Evolutionary conservation across 2,797 vertebrate species (phyloP), one percentile per base, ranked within the genome.

Genomic region (Coregonus suidteri): DNA sequence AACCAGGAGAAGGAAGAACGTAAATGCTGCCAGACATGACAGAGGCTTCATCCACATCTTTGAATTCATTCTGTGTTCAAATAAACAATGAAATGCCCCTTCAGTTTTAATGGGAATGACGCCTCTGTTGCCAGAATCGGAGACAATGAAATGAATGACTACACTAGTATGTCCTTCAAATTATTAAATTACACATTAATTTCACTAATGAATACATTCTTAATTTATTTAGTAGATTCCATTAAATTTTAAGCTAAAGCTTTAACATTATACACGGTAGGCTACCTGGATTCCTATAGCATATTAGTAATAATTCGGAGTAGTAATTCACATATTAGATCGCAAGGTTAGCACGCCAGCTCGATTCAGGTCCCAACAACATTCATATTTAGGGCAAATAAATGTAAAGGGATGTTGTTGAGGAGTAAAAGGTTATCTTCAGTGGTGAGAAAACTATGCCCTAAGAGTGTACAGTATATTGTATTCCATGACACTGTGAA

Each of bases 401-500:
- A 0, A 41, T 47, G 15, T 71, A n/a, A 25, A 30, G 9, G 25
- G 35, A n/a, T 25, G 25, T 18, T 37, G 37, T 35, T 69, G 25
- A 18, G 14, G 6, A 53, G 70, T 52, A 6, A 7, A 53, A 51
- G 13, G 4, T 1, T 52, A 15, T 72, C 14, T 18, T 72, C 30
- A 54, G 25, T 53, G 25, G 13, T 16, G 71, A 16, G 56, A 34
- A 68, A 15, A 35, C 69, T 56, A 64, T 62, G 31, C 16, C 18
- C n/a, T 66, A 16, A 68, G 66, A 68, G 16, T 6, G 2, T 68
- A 34, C 31, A 6, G 15, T 77, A 59, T 75, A 77, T 34, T 35
- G 11, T 77, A 51, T 41, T 62, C 77, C 4, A 0, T 69, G 71
- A 75, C 84, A 82, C 81, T 88, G 84, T 89, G 86, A 65, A 70